Percentiles rank a stretch among this genome's conserved stretches.
Evolutionary conservation across 2,797 vertebrate species (phyloP).

Genomic region (Salarias fasciatus): DNA sequence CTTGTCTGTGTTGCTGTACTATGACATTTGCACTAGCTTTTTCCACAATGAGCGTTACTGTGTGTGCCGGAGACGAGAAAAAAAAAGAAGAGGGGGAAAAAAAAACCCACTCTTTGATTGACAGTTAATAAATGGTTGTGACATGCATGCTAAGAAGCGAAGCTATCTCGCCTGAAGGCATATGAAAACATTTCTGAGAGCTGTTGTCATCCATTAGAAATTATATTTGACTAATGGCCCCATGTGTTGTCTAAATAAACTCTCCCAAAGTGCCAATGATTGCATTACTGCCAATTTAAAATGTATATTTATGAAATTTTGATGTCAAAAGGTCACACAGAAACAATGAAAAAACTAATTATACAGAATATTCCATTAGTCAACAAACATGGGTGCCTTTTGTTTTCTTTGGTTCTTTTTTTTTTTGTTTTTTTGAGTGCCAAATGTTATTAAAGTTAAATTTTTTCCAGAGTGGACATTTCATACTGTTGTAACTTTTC

Average conservation of each 20-base stretch:
- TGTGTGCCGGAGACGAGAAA: constrained; percentile 52
- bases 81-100: background rate
- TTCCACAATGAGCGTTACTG: constrained; percentile 55
- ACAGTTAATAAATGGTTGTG: constrained; percentile 55
- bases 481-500: constrained; percentile 72
- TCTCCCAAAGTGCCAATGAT: constrained; percentile 25
- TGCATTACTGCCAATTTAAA: constrained; percentile 10
- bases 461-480: constrained; percentile 55
- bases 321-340: constrained; percentile 14
- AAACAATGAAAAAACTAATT: constrained; percentile 10
- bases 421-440: constrained; percentile 40
- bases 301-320: constrained; percentile 57
- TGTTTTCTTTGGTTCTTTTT: background rate
- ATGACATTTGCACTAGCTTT: constrained; percentile 46
- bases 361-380: constrained; percentile 2
- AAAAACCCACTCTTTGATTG: constrained; percentile 31
- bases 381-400: constrained; percentile 9
- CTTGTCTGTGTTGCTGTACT: constrained; percentile 50
- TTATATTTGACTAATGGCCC: constrained; percentile 17
- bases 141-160: constrained; percentile 52
- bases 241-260: constrained; percentile 17
- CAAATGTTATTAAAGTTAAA: constrained; percentile 35
- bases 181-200: constrained; percentile 29
- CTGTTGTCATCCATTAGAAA: constrained; percentile 30
- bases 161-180: constrained; percentile 22